Evolutionary conservation across 2,888 invertebrate species (phyloP).

Genomic region (Trissoscelio sp.): DNA sequence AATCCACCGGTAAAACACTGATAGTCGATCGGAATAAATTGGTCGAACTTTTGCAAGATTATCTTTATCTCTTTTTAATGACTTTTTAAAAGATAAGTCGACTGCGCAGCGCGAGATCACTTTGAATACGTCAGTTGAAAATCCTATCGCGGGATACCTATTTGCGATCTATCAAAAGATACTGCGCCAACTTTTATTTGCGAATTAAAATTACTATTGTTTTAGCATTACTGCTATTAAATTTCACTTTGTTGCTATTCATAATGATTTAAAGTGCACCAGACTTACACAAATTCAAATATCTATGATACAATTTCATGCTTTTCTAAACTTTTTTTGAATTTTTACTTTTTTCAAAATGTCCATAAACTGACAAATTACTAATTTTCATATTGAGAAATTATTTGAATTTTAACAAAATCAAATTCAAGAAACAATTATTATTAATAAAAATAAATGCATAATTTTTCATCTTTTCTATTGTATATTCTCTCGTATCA

Average conservation of each 20-base stretch:
- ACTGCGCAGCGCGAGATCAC: slow-evolving; percentile 25
- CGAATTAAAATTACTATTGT: slow-evolving; percentile 27
- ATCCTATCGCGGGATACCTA: slow-evolving; percentile 27
- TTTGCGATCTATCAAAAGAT: slow-evolving; percentile 21
- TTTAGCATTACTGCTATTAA: background rate
- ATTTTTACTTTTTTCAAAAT: no score
- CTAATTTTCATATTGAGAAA: no score
- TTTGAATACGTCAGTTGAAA: slow-evolving; percentile 39
- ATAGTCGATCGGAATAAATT: slow-evolving; percentile 61
- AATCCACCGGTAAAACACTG: slow-evolving; percentile 46
- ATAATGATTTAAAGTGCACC: background rate
- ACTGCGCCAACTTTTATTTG: slow-evolving; percentile 17
- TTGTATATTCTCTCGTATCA: no score
- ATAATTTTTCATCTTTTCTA: no score
- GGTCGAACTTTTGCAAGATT: slow-evolving; percentile 49
- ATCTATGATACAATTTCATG: no score
- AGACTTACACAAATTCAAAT: no score
- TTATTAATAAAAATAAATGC: no score
- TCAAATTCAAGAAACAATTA: no score
- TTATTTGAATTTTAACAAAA: no score
- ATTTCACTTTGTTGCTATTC: background rate
- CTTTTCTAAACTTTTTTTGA: no score
- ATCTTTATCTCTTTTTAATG: slow-evolving; percentile 60
- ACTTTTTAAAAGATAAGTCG: slow-evolving; percentile 62
- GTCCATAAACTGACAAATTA: no score